Evolutionary conservation across 2,113 vertebrate genomes (phyloP), one percentile per base, ranked within the genome.

Genomic region (Coryphaenoides rupestris): DNA sequence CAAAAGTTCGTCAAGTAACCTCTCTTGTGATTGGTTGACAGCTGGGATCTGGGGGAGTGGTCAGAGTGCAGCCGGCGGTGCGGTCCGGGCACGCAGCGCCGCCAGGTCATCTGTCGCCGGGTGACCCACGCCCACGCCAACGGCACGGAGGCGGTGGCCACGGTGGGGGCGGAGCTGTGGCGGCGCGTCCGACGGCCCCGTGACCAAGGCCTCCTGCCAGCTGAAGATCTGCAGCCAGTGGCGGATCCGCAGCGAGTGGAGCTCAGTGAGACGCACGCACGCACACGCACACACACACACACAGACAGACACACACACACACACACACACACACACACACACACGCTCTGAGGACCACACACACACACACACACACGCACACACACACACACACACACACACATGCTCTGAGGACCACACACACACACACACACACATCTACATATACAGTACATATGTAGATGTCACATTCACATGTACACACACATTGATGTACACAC

Each of bases 161-260:
- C 88, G 0, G 92, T 94, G 40, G 89, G 89, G 46, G 84, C 88
- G 0, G 84, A 92, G 70, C 87, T 87, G 73, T 98, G 96, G n/a
- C 65, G 90, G 92, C 14, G 81, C 86, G 74, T 84, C 92, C 78
- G 93, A 95, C 50, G 91, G 89, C 55, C 95, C 95, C 0, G 94
- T 92, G 76, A 97, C 93, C 19, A 90, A 90, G 70, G 92, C 92
- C 49, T 90, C 87, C 0, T 98, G 96, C 82, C 96, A 98, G 86
- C 90, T 98, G 69, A 96, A 97, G 90, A 98, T 98, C 82, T 98
- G 95, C 83, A 97, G 95, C 21, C 93, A 98, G 77, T 98, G 96
- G 96, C 93, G 95, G 81, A 91, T 94, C 65, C 92, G 87, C 64
- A 93, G 94, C 0, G 94, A 97, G 62, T 98, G 96, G 96, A 97